Base-by-base conservation (phyloP, 23 tunicate genomes). In the Diplosoma virens region DNA sequence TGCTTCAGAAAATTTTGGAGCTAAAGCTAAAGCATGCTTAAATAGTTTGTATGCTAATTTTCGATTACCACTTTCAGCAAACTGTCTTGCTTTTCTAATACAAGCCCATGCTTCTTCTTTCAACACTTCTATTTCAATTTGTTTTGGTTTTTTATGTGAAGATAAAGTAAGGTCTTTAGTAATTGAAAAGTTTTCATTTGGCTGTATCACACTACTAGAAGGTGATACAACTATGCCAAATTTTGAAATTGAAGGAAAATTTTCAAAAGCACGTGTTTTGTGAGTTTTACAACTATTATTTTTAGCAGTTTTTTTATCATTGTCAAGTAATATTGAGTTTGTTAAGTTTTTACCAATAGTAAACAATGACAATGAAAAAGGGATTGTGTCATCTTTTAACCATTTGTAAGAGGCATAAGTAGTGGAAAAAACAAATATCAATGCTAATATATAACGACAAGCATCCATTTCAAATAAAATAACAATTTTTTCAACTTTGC, bases 41-140 rank as follows among this genome's bases (percentile, higher is more conserved):
- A 85, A 92, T 0, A 92, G 78, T 69, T 92, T 92, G 0, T 25
- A 27, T 0, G 97, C 97, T 26, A 85, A 75, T 70, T 92, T 92
- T 58, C 89, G 75, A 60, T 92, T 92, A 22, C 97, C 97, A 0
- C 25, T 11, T 1, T 70, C 53, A 47, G 82, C 83, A 33, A 92
- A 76, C 35, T 67, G 35, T 59, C 41, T 76, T 17, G 97, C 97
- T 85, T 85, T 92, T 50, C 82, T 76, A 59, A 89, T 27, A 65
- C 89, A 82, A 6, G 77, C 71, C 34, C 31, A 61, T 1, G 87
- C 96, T 63, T 89, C 96, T 50, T 89, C 88, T 24, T 73, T 26
- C 4, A 69, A 24, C 37, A 77, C 84, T 1, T 17, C 21, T 5
- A 63, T 54, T 61, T 82, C 58, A 1, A 32, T 17, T 21, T 33